Evolutionary conservation across 2,797 vertebrate genomes (phyloP).

Genomic region (Falco peregrinus): DNA sequence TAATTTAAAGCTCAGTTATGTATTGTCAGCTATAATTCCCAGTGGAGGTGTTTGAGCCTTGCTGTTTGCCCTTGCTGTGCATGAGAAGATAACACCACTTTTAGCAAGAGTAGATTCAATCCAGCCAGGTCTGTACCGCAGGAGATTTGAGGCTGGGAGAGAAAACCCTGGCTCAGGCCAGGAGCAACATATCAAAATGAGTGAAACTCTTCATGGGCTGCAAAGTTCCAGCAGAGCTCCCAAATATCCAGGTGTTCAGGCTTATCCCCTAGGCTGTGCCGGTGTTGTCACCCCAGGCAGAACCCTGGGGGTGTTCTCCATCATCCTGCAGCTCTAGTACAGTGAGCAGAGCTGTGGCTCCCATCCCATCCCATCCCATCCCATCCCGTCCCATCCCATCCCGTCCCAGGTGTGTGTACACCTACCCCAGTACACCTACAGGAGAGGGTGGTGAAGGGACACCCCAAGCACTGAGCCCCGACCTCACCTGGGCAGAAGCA

Average conservation of each 20-base stretch:
- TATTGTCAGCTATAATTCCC: constrained; percentile 1
- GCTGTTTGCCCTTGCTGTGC: neutral
- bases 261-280: neutral
- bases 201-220: neutral
- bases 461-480: neutral
- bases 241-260: rapidly evolving
- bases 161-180: neutral
- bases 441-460: neutral
- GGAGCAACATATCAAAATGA: rapidly evolving
- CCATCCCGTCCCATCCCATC: no score
- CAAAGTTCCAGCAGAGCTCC: neutral
- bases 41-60: neutral
- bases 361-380: no score
- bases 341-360: neutral
- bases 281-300: rapidly evolving
- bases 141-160: neutral
- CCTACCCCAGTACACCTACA: neutral
- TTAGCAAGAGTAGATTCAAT: neutral
- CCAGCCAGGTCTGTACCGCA: rapidly evolving
- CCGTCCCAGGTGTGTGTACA: no score
- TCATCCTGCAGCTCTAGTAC: neutral
- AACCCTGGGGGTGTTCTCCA: neutral
- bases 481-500: neutral
- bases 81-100: neutral
- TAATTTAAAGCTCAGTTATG: constrained; percentile 6